Base-by-base conservation (phyloP, 1,140 invertebrate genomes). In the Philaenus spumarius region DNA sequence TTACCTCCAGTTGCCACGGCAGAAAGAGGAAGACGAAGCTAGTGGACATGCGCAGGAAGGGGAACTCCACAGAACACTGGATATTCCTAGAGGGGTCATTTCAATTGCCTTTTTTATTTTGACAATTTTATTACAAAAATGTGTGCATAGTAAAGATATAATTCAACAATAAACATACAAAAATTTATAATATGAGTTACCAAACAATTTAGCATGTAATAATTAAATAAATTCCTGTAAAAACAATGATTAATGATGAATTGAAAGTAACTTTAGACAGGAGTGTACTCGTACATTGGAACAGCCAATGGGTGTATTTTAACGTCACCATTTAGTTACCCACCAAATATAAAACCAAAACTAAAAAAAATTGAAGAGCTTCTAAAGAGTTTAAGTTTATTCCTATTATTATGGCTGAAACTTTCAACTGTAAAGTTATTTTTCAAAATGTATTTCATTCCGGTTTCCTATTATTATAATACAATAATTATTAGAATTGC, bases 1-100 rank as follows among this genome's bases (percentile, higher is more conserved):
- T 78, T 76, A 78, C 77, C 77, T 78, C 71, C 66, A 75, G 72
- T 72, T 74, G 73, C 77, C 71, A 78, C 75, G 71, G 73, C 73
- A 77, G 77, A 79, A 79, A 78, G 77, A 78, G 75, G 73, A 70
- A 71, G 72, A 67, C 55, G 67, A 58, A 69, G 58, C 59, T 47
- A 67, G 66, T 64, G 68, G 69, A 72, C 73, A 73, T 77, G 75
- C 75, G 75, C 73, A 72, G 51, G 22, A 60, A 26, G 26, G 47
- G 48, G 37, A 48, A 54, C 57, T 22, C 47, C 19, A 48, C 23
- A 22, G 35, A 56, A 48, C 51, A 7, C 45, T 48, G 14, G 34
- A 50, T 34, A 17, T 50, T 58, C 56, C 56, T 50, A 58, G 46
- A 39, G 56, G 56, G 47, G 56, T 50, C 46, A 48, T 11, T 48